Evolutionary conservation across 2,797 vertebrate species (phyloP).

Genomic region (Neomorphus geoffroyi): DNA sequence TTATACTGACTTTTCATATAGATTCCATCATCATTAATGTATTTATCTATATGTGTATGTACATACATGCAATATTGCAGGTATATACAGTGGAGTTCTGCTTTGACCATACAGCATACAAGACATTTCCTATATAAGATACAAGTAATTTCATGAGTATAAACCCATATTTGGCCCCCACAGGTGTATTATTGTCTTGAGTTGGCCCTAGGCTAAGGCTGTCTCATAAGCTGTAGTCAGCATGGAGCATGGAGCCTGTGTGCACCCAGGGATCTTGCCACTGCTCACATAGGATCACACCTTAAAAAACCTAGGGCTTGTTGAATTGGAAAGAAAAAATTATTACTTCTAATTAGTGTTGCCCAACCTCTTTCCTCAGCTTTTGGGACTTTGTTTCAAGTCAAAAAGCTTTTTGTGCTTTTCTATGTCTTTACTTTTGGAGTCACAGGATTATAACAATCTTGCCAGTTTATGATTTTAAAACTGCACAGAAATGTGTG

Average conservation of each 20-base stretch:
- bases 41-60: neutral
- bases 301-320: neutral
- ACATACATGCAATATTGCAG: neutral
- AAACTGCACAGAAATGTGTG: neutral
- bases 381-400: neutral
- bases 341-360: neutral
- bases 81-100: neutral
- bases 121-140: neutral
- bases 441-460: neutral
- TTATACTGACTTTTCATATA: neutral
- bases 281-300: neutral
- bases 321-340: neutral
- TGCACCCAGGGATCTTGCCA: neutral
- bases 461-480: neutral
- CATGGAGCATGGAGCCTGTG: accelerated
- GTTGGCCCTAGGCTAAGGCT: accelerated
- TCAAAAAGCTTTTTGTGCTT: neutral
- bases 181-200: neutral
- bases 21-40: neutral
- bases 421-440: neutral
- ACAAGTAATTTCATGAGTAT: neutral
- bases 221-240: neutral
- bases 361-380: neutral
- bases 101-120: neutral
- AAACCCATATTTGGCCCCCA: neutral